Conservation (phyloP, 2,888 invertebrate species). For the Eulithis testata region DNA sequence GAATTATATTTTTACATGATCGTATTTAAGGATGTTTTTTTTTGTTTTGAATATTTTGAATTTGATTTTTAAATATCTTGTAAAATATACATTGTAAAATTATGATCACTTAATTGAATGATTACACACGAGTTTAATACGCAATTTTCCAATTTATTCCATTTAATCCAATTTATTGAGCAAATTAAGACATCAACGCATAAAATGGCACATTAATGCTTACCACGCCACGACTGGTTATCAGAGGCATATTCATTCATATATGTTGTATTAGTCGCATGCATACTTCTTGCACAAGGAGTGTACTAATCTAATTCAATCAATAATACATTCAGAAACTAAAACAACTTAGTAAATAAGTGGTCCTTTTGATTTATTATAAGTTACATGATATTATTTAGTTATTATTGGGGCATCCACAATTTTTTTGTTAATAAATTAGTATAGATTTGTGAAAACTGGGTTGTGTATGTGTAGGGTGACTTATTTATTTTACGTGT, state of each 20-base stretch:
- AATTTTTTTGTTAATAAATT: background rate
- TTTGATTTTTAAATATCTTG: too few relatives aligned
- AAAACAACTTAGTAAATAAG: constrained; percentile 17
- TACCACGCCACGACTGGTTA: background rate
- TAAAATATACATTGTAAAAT: too few relatives aligned
- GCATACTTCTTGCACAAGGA: background rate
- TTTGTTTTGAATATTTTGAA: too few relatives aligned
- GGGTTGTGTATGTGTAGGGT: background rate
- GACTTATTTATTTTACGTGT: background rate
- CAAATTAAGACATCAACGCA: constrained; percentile 29
- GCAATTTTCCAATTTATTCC: background rate
- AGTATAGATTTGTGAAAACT: too few relatives aligned
- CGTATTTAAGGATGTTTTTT: too few relatives aligned
- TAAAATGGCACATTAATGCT: constrained; percentile 30
- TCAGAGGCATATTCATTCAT: background rate
- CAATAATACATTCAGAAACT: constrained; percentile 4
- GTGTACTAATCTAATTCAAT: background rate
- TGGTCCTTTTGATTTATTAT: constrained; percentile 30
- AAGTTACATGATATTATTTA: constrained; percentile 5
- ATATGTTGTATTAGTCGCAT: background rate
- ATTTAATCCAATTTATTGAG: constrained; percentile 25
- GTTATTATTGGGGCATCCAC: constrained; percentile 32
- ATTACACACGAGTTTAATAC: constrained; percentile 19
- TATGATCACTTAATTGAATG: too few relatives aligned
- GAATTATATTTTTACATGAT: too few relatives aligned